Conservation (phyloP, 2,888 invertebrate genomes). For the Ichneumoninae sp. region DNA sequence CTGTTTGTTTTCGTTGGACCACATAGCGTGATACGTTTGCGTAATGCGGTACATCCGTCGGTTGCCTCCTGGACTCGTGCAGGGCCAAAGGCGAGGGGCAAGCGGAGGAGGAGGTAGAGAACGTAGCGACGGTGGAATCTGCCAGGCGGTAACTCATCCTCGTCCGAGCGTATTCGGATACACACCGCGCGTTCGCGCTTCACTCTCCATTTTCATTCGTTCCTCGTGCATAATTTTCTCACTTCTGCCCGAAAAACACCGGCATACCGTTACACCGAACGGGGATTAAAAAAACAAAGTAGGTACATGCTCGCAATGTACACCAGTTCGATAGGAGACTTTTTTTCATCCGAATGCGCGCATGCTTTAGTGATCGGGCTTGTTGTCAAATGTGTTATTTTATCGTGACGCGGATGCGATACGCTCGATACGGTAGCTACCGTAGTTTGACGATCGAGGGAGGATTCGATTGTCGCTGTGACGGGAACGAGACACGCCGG, state of each 20-base stretch:
- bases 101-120: constrained; percentile 46
- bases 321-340: not conserved
- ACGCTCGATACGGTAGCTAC: not conserved
- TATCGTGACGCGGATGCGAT: constrained; percentile 11
- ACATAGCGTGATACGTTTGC: constrained; percentile 84
- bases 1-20: constrained; percentile 84
- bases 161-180: constrained; percentile 75
- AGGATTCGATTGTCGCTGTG: constrained; percentile 22
- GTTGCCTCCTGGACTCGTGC: constrained; percentile 59
- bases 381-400: constrained; percentile 33
- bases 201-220: constrained; percentile 70
- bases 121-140: constrained; percentile 76
- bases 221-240: constrained; percentile 52
- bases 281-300: not conserved
- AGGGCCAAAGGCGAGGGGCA: constrained; percentile 68
- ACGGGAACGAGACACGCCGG: constrained; percentile 27
- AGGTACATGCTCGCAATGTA: not conserved
- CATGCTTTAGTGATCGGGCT: constrained; percentile 3
- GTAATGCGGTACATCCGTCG: constrained; percentile 81
- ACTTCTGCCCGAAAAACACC: constrained; percentile 18
- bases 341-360: constrained; percentile 13
- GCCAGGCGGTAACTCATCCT: constrained; percentile 80
- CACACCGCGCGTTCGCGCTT: constrained; percentile 60
- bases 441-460: constrained; percentile 13
- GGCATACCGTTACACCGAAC: not conserved